These are phyloP conservation scores for Drosophila eugracilis DNA, from an alignment of 1,140 invertebrate genomes.

Conservation along the genomic window DNA sequence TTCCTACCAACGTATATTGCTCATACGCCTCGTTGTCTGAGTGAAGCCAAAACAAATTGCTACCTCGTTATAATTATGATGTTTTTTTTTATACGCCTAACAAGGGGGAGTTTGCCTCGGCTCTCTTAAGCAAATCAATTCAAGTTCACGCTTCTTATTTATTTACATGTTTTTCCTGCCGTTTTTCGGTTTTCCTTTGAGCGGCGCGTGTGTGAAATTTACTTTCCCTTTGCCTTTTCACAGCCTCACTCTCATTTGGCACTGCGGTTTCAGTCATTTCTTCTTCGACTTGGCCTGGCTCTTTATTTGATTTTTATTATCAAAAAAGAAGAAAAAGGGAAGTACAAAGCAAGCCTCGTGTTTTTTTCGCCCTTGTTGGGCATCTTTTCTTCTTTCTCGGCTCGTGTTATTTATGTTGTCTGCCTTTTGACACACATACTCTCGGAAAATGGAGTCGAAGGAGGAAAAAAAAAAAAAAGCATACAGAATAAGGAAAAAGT, in stretches of 20 bases:
- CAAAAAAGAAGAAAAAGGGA: slow-evolving; percentile 16
- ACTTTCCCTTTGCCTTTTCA: slow-evolving; percentile 50
- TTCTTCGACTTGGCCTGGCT: slow-evolving; percentile 42
- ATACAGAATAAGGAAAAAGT: slow-evolving; percentile 62
- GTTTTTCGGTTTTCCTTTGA: slow-evolving; percentile 12
- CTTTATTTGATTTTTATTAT: slow-evolving; percentile 81
- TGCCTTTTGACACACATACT: slow-evolving; percentile 56
- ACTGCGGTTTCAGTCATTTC: slow-evolving; percentile 47
- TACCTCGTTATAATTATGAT: slow-evolving; percentile 81
- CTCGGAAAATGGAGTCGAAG: slow-evolving; percentile 13
- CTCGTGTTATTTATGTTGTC: slow-evolving; percentile 75
- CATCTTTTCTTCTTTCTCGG: slow-evolving; percentile 36
- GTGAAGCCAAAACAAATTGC: slow-evolving; percentile 58
- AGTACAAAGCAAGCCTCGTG: slow-evolving; percentile 25
- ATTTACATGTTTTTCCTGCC: slow-evolving; percentile 28
- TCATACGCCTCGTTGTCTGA: slow-evolving; percentile 67
- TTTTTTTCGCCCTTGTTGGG: slow-evolving; percentile 45
- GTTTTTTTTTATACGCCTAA: slow-evolving; percentile 71
- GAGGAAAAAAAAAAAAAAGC: slow-evolving; percentile 19
- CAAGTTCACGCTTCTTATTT: slow-evolving; percentile 75
- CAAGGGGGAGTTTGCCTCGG: slow-evolving; percentile 10
- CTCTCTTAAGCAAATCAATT: slow-evolving; percentile 72
- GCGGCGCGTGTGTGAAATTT: slow-evolving; percentile 64
- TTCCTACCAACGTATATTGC: slow-evolving; percentile 44
- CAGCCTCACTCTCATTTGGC: slow-evolving; percentile 25